Evolutionary conservation across 2,888 invertebrate species (phyloP).

Genomic region (Ectemnius continuus): DNA sequence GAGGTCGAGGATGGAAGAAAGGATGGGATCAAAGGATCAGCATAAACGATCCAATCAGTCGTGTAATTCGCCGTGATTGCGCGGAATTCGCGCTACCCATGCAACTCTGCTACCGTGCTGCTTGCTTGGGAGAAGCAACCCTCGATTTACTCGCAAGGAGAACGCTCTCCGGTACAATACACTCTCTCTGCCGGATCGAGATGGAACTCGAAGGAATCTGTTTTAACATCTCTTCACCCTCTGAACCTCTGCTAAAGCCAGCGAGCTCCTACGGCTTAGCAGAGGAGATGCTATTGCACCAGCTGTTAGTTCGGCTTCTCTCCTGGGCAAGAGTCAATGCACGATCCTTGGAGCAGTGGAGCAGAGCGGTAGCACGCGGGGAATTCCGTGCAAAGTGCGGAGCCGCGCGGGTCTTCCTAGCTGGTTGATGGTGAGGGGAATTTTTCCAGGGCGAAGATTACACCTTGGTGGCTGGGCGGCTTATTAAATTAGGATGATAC

Average conservation of each 20-base stretch:
- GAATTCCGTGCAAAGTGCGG: not conserved
- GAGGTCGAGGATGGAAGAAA: conserved; percentile 42
- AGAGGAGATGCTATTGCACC: no score
- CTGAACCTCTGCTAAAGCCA: no score
- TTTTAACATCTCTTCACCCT: no score
- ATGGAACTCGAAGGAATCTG: no score
- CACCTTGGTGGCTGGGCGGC: conserved; percentile 34
- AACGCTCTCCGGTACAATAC: no score
- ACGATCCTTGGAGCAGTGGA: not conserved
- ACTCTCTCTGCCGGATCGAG: no score
- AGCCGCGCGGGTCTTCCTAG: not conserved
- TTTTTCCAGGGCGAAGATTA: conserved; percentile 39
- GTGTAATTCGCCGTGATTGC: conserved; percentile 77
- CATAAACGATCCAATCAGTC: conserved; percentile 78
- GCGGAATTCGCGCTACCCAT: conserved; percentile 70
- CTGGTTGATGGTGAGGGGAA: not conserved
- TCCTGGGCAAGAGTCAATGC: no score
- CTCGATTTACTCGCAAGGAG: conserved; percentile 23
- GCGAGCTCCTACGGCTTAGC: no score
- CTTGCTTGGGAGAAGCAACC: conserved; percentile 44
- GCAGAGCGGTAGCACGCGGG: not conserved
- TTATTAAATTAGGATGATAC: conserved; percentile 69
- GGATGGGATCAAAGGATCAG: conserved; percentile 75
- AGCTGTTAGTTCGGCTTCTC: no score
- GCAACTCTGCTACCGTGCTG: conserved; percentile 71